These are phyloP conservation scores for Phortica okadai DNA, from an alignment of 2,888 invertebrate genomes.

Conservation along the genomic window DNA sequence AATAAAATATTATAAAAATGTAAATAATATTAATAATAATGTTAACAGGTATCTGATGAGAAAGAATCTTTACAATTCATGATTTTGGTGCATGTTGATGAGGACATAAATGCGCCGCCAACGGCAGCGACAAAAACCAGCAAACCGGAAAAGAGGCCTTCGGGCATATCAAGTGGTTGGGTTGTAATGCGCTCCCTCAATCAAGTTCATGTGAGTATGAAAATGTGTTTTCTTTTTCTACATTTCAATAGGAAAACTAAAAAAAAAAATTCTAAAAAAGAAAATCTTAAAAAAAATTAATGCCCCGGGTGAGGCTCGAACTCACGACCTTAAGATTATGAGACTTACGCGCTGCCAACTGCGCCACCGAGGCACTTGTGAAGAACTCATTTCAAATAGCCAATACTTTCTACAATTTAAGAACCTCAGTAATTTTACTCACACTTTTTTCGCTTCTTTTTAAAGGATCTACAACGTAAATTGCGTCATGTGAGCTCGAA, in stretches of 20 bases:
- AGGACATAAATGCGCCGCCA: conserved; percentile 75
- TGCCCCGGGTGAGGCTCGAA: conserved; percentile 62
- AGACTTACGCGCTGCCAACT: conserved; percentile 61
- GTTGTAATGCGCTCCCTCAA: conserved; percentile 81
- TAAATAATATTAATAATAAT: not conserved
- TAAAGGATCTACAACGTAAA: conserved; percentile 89
- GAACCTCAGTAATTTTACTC: not conserved
- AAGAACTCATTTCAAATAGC: not conserved
- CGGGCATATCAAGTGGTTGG: conserved; percentile 82
- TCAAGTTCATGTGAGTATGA: conserved; percentile 79
- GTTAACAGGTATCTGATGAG: conserved; percentile 76
- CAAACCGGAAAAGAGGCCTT: conserved; percentile 72
- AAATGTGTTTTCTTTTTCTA: not conserved
- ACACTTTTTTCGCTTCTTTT: not conserved
- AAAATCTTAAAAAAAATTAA: conserved; percentile 17
- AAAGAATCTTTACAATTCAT: conserved; percentile 83
- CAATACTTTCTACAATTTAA: too few species aligned
- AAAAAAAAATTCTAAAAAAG: conserved; percentile 31
- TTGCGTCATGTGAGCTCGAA: conserved; percentile 88
- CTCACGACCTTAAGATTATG: conserved; percentile 71
- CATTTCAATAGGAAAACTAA: not conserved
- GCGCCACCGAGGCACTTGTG: conserved; percentile 55
- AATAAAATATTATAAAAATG: not conserved
- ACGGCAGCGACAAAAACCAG: conserved; percentile 64
- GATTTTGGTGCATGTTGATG: conserved; percentile 86